Percentiles rank a stretch among this genome's conserved stretches.
These are phyloP conservation scores for Danaus plexippus DNA, from an alignment of 1,140 invertebrate genomes.

Conservation along the genomic window DNA sequence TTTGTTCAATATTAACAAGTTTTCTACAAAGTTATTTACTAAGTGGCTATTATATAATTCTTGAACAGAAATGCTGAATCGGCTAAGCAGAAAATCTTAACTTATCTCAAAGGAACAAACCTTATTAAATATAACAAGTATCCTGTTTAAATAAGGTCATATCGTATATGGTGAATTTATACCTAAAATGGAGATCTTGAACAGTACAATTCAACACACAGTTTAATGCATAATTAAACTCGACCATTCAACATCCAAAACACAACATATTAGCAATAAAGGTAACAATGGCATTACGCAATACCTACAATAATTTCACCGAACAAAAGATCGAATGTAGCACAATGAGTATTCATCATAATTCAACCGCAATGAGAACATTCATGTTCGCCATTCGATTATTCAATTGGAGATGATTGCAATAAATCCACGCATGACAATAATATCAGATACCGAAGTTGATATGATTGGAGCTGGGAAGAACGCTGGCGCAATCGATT, in stretches of 20 bases:
- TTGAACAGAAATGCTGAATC: no score
- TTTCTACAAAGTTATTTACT: no score
- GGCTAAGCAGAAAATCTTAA: no score
- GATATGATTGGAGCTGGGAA: neutral
- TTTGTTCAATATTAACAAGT: no score
- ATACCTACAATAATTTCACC: slow-evolving; percentile 46
- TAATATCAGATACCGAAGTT: slow-evolving; percentile 20
- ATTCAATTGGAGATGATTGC: slow-evolving; percentile 45
- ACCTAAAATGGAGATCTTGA: no score
- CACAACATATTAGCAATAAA: slow-evolving; percentile 33
- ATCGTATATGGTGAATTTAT: no score
- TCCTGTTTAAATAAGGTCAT: no score
- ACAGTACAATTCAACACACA: no score
- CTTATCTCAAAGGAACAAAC: no score
- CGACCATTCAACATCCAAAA: slow-evolving; percentile 29
- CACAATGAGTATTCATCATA: slow-evolving; percentile 53
- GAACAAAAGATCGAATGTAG: slow-evolving; percentile 48
- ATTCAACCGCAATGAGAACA: slow-evolving; percentile 49
- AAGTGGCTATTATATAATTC: no score
- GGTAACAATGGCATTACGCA: slow-evolving; percentile 46
- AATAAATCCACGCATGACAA: slow-evolving; percentile 32
- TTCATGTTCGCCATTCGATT: slow-evolving; percentile 40
- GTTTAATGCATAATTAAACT: slow-evolving; percentile 9
- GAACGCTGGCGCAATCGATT: neutral
- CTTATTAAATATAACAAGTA: no score